These are phyloP conservation scores for Pseudanteris insignis DNA, from an alignment of 2,888 invertebrate genomes.

Conservation along the genomic window DNA sequence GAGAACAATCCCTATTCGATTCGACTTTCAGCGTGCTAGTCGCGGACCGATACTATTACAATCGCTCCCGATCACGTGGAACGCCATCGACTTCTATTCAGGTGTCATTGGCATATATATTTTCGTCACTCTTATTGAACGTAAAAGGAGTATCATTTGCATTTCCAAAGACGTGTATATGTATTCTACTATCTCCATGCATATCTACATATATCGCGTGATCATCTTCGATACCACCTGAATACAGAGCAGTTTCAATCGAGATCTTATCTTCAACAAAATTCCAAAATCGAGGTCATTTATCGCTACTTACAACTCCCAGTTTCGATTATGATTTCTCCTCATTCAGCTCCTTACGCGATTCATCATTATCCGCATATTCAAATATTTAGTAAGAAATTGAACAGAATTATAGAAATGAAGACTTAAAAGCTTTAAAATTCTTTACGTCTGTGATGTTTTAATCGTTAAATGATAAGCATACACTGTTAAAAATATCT, in stretches of 20 bases:
- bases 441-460: too few species aligned
- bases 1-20: constrained; percentile 39
- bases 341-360: too few species aligned
- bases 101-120: constrained; percentile 47
- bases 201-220: constrained; percentile 23
- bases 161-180: constrained; percentile 19
- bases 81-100: constrained; percentile 54
- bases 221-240: constrained; percentile 36
- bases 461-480: too few species aligned
- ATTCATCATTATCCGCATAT: too few species aligned
- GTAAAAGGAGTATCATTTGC: constrained; percentile 39
- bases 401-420: too few species aligned
- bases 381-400: too few species aligned
- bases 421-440: too few species aligned
- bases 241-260: constrained; percentile 29
- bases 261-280: constrained; percentile 30
- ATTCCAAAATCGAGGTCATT: constrained; percentile 26
- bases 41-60: constrained; percentile 51
- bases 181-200: constrained; percentile 3
- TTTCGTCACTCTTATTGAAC: constrained; percentile 49
- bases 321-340: constrained; percentile 18
- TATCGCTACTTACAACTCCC: constrained; percentile 17
- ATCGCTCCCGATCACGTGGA: constrained; percentile 49
- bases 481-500: too few species aligned
- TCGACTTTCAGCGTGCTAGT: constrained; percentile 40